phyloP scores from a whole-genome alignment of 2,888 invertebrate species.

The Eilema depressum region DNA sequence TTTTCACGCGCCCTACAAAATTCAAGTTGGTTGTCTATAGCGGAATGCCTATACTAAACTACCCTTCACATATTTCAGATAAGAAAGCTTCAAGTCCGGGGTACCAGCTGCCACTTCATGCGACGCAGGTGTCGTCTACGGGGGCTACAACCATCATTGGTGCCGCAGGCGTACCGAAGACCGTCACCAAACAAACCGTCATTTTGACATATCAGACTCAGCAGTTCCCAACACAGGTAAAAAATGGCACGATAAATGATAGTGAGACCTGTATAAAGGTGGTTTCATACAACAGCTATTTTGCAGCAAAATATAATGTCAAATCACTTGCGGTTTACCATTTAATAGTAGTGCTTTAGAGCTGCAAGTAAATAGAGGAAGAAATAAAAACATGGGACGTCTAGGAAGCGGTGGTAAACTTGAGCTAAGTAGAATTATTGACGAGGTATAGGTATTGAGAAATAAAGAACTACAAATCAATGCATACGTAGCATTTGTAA shows the following conservation, averaged over 20 bases:
- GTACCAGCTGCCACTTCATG: slow-evolving; percentile 65
- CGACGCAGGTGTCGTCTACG: slow-evolving; percentile 73
- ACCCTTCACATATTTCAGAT: slow-evolving; percentile 62
- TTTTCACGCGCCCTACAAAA: no score
- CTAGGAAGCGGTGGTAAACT: no score
- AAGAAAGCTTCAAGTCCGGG: slow-evolving; percentile 73
- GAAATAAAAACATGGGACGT: background rate
- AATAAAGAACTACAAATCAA: no score
- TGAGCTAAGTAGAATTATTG: no score
- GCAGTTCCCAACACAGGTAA: slow-evolving; percentile 71
- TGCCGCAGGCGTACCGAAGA: slow-evolving; percentile 73
- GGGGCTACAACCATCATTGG: slow-evolving; percentile 74
- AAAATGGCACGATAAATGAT: background rate
- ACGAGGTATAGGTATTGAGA: no score
- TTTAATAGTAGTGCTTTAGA: background rate
- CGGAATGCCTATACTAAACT: background rate
- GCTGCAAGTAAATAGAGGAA: background rate
- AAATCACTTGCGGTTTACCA: background rate
- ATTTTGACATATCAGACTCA: slow-evolving; percentile 83
- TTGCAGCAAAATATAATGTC: background rate
- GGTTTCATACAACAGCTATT: no score
- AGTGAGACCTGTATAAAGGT: no score
- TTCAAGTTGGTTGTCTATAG: no score
- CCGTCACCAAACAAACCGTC: slow-evolving; percentile 82
- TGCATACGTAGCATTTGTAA: no score